These are phyloP conservation scores for Rhagophthalmus giganteus DNA, from an alignment of 2,888 invertebrate species.

Conservation along the genomic window DNA sequence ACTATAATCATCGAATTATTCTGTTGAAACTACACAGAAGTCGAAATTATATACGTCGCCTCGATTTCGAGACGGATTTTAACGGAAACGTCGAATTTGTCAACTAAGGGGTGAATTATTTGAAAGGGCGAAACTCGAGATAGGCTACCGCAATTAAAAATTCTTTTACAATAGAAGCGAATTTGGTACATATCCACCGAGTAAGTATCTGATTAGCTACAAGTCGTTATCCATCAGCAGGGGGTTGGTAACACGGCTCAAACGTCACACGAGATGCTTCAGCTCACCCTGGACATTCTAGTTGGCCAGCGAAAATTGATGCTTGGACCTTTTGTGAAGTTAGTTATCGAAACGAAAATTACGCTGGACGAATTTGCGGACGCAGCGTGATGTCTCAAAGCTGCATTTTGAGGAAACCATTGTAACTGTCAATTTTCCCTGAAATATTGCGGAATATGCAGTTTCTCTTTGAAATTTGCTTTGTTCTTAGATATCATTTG, in stretches of 20 bases:
- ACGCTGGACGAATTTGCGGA: conserved; percentile 36
- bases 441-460: conserved; percentile 53
- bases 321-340: conserved; percentile 39
- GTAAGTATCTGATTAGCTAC: conserved; percentile 47
- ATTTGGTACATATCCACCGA: conserved; percentile 21
- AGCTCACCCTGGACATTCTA: conserved; percentile 50
- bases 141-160: conserved; percentile 24
- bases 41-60: conserved; percentile 23
- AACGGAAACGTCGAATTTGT: conserved; percentile 29
- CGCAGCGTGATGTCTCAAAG: conserved; percentile 50
- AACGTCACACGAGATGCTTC: conserved; percentile 50
- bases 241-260: conserved; percentile 48
- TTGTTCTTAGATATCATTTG: conserved; percentile 33
- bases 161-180: conserved; percentile 7
- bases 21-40: conserved; percentile 14
- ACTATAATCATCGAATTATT: conserved; percentile 6
- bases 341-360: conserved; percentile 3
- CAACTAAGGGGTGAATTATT: conserved; percentile 26
- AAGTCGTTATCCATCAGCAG: conserved; percentile 49
- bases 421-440: conserved; percentile 51
- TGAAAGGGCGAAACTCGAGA: conserved; percentile 24
- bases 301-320: conserved; percentile 34
- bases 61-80: conserved; percentile 17
- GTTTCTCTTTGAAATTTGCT: conserved; percentile 39
- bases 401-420: conserved; percentile 53